Evolutionary conservation across 2,113 vertebrate species (phyloP).

Genomic region (Glaucidium brasilianum): DNA sequence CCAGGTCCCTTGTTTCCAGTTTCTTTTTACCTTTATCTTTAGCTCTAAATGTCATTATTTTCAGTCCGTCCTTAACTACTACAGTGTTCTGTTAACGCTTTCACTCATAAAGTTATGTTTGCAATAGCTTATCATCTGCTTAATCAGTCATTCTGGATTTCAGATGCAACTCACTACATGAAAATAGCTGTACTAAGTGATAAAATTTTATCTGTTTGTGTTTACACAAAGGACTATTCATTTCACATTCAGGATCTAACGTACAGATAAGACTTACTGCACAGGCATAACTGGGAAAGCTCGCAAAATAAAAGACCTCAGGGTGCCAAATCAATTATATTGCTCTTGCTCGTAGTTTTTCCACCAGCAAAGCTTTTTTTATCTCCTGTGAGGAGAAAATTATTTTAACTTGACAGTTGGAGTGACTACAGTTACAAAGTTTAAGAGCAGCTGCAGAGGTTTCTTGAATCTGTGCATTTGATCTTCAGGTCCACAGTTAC

Average conservation of each 20-base stretch:
- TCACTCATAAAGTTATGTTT: background rate
- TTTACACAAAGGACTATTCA: conserved; percentile 13
- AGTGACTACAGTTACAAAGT: conserved; percentile 20
- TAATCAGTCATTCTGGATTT: background rate
- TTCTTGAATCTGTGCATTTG: conserved; percentile 4
- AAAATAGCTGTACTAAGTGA: background rate
- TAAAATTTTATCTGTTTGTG: conserved; percentile 12
- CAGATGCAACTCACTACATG: background rate
- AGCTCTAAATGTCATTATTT: background rate
- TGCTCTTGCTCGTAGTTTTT: background rate
- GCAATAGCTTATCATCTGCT: background rate
- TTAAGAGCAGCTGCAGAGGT: conserved; percentile 27
- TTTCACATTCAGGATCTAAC: conserved; percentile 30
- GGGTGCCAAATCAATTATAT: conserved; percentile 13
- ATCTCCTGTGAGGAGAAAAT: background rate
- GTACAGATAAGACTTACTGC: background rate
- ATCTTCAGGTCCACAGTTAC: background rate
- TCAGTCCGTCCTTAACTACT: background rate
- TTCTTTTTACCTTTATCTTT: background rate
- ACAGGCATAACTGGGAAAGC: background rate
- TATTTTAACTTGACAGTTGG: conserved; percentile 34
- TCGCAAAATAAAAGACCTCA: conserved; percentile 2
- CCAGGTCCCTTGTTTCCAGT: background rate
- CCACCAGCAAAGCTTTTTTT: conserved; percentile 11
- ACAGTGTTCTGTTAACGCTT: background rate